These are phyloP conservation scores for Clarias laeviceps DNA, from an alignment of 2,797 vertebrate genomes.

Conservation along the genomic window DNA sequence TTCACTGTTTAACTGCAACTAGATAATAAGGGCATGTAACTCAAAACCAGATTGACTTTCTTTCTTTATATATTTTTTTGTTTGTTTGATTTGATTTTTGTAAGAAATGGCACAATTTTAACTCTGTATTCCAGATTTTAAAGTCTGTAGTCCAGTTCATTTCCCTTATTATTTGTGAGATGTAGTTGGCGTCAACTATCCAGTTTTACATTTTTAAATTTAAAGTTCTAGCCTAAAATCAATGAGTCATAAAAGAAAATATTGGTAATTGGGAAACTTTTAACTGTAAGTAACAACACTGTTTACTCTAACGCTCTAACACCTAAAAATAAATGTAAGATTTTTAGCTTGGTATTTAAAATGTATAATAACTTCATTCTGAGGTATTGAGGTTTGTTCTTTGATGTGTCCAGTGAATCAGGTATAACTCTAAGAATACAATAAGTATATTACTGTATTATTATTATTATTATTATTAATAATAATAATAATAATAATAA, in stretches of 20 bases:
- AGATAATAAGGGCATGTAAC: no score
- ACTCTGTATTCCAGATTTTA: background rate
- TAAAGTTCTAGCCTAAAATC: background rate
- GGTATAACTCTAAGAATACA: background rate
- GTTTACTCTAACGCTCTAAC: background rate
- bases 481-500: background rate
- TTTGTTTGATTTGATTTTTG: background rate
- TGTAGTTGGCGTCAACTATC: no score
- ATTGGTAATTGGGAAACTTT: background rate
- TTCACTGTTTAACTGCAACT: no score
- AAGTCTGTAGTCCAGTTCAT: background rate
- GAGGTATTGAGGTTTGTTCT: background rate
- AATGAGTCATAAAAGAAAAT: background rate
- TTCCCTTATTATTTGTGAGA: background rate
- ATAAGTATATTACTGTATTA: background rate
- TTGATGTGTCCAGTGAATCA: background rate
- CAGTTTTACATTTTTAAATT: background rate
- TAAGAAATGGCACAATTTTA: background rate
- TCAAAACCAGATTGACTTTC: no score
- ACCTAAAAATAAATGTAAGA: background rate
- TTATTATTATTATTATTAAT: background rate
- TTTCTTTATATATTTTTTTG: background rate
- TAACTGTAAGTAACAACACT: background rate
- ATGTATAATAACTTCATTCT: background rate
- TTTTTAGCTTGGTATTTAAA: background rate